Conservation (phyloP, 2,888 invertebrate species). For the Aphrophora alni region DNA sequence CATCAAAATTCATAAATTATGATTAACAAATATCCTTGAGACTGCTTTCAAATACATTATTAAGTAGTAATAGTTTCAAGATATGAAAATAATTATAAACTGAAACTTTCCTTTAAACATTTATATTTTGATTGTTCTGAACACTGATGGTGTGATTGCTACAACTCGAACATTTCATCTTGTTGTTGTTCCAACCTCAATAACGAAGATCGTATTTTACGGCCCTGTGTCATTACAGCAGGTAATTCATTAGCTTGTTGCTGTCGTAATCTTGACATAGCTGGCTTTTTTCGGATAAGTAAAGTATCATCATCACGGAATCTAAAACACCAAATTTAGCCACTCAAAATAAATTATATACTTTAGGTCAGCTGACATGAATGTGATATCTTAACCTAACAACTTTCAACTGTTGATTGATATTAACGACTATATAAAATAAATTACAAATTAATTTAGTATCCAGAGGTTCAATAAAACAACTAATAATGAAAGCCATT, state of each 20-base stretch:
- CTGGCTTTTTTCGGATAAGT: conserved; percentile 43
- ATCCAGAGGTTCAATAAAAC: too few species aligned
- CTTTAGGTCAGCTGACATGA: too few species aligned
- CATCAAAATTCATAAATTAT: too few species aligned
- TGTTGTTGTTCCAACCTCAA: conserved; percentile 83
- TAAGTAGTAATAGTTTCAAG: neutral
- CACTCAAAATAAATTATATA: conserved; percentile 16
- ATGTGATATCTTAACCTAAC: too few species aligned
- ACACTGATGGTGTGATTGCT: conserved; percentile 60
- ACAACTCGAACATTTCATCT: conserved; percentile 91
- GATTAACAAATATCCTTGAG: neutral
- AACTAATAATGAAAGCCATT: too few species aligned
- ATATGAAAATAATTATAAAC: too few species aligned
- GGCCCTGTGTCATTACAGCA: conserved; percentile 79
- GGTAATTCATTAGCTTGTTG: conserved; percentile 55
- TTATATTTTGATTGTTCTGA: neutral
- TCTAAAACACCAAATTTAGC: conserved; percentile 39
- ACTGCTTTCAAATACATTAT: neutral
- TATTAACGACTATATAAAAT: too few species aligned
- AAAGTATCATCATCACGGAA: conserved; percentile 47
- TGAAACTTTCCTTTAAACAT: neutral
- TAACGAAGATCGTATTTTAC: conserved; percentile 79
- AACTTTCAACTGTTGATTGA: too few species aligned
- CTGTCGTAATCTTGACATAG: conserved; percentile 43
- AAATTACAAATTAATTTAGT: too few species aligned